Evolutionary conservation across 1,140 invertebrate genomes (phyloP), one percentile per base, ranked within the genome.

Genomic region (Galleria mellonella): DNA sequence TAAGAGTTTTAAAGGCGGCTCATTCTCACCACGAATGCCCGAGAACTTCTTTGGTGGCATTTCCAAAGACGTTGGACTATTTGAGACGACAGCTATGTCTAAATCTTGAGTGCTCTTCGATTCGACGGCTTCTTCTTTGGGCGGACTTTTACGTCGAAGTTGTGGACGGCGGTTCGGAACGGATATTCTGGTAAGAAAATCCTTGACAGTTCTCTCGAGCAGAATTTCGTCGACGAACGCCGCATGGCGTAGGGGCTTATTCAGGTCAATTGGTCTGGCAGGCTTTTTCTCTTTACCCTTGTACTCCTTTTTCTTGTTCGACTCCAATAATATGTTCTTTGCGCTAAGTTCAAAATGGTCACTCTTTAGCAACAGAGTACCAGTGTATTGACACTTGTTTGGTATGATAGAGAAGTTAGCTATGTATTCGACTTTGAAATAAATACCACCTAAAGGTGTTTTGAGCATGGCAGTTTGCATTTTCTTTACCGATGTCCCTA

Each of bases 331-430:
- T 32, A 84, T 78, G 62, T 90, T 89, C 57, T 89, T 90, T 12
- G 91, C 91, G 86, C 93, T 94, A 49, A 91, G 81, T 78, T 94
- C 93, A 79, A 97, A 97, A 79, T 97, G 95, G 86, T 97, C 95
- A 74, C 95, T 96, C 69, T 97, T 97, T 1, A 97, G 72, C 89
- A 97, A 92, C 38, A 96, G 92, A 2, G 91, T 89, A 33, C 87
- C 81, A 48, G 92, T 90, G 43, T 89, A 89, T 32, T 89, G 89
- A 7, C 89, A 88, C 41, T 92, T 91, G 51, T 95, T 94, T 7
- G 95, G 95, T 2, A 94, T 93, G 69, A 97, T 95, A 1, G 95
- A 94, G 88, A 97, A 92, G 85, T 96, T 96, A 2, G 94, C 96
- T 60, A 95, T 89, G 70, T 96, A 97, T 0, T 91, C 91, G 8